Evolutionary conservation across 2,888 invertebrate species (phyloP).

Genomic region (Noctua pronuba): DNA sequence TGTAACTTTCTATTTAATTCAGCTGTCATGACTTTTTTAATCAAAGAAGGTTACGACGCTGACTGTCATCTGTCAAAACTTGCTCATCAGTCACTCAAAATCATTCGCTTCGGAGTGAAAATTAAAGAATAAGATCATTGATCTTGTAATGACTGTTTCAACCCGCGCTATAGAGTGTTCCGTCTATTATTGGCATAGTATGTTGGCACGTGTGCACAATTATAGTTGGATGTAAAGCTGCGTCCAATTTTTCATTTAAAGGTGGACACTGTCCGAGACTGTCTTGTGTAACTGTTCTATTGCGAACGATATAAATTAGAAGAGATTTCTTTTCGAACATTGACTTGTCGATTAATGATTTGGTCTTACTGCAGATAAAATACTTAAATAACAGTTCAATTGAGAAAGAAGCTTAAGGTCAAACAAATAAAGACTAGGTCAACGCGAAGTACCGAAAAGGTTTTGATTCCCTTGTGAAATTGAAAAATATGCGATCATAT

Average conservation of each 20-base stretch:
- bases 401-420: neutral
- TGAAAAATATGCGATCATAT: no score
- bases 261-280: conserved; percentile 55
- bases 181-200: conserved; percentile 57
- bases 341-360: neutral
- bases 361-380: neutral
- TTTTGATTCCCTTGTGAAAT: no score
- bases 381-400: neutral
- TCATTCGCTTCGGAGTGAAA: conserved; percentile 39
- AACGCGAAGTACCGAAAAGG: no score
- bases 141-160: conserved; percentile 64
- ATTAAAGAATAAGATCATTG: conserved; percentile 65
- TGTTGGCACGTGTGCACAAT: conserved; percentile 67
- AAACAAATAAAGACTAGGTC: neutral
- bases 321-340: neutral
- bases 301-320: neutral
- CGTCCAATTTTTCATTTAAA: conserved; percentile 57
- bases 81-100: neutral
- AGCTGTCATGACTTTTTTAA: neutral
- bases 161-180: conserved; percentile 42
- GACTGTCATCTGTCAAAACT: conserved; percentile 23
- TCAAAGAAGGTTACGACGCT: neutral
- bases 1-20: neutral
- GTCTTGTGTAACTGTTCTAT: conserved; percentile 30
- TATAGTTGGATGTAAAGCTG: conserved; percentile 43